These are phyloP conservation scores for Cetoscarus ocellatus DNA, from an alignment of 2,797 vertebrate species.

Conservation along the genomic window DNA sequence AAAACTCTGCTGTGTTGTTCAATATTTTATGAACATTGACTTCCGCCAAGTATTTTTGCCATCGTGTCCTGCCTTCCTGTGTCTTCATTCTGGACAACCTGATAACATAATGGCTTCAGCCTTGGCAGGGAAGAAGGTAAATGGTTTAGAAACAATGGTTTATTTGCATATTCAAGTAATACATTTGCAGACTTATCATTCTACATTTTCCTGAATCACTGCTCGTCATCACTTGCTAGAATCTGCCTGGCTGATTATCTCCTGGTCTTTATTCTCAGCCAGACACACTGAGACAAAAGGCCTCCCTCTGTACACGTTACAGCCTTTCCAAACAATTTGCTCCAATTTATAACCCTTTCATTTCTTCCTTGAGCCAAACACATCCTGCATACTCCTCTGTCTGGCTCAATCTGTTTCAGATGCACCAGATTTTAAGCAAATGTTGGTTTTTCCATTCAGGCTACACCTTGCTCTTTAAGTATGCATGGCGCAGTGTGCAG, in stretches of 20 bases:
- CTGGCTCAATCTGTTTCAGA: slow-evolving; percentile 5
- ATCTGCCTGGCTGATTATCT: slow-evolving; percentile 16
- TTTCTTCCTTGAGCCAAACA: background rate
- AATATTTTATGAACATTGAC: too few relatives aligned
- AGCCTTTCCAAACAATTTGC: slow-evolving; percentile 20
- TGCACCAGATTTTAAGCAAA: background rate
- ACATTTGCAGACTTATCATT: too few relatives aligned
- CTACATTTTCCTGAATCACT: background rate
- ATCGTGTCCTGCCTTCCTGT: too few relatives aligned
- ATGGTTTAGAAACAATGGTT: too few relatives aligned
- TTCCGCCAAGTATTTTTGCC: too few relatives aligned
- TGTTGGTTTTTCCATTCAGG: background rate
- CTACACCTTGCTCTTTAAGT: slow-evolving; percentile 25
- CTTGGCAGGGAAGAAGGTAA: too few relatives aligned
- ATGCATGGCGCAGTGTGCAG: slow-evolving; percentile 21
- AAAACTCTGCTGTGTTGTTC: too few relatives aligned
- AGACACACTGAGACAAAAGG: slow-evolving; percentile 10
- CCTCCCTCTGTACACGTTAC: slow-evolving; percentile 10
- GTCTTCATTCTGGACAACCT: too few relatives aligned
- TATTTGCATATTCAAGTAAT: too few relatives aligned
- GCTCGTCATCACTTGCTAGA: background rate
- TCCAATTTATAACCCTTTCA: background rate
- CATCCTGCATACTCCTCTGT: background rate
- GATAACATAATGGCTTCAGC: too few relatives aligned
- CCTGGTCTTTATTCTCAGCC: slow-evolving; percentile 1